Base-by-base conservation (phyloP, 2,797 vertebrate species). In the Polyboroides typus region DNA sequence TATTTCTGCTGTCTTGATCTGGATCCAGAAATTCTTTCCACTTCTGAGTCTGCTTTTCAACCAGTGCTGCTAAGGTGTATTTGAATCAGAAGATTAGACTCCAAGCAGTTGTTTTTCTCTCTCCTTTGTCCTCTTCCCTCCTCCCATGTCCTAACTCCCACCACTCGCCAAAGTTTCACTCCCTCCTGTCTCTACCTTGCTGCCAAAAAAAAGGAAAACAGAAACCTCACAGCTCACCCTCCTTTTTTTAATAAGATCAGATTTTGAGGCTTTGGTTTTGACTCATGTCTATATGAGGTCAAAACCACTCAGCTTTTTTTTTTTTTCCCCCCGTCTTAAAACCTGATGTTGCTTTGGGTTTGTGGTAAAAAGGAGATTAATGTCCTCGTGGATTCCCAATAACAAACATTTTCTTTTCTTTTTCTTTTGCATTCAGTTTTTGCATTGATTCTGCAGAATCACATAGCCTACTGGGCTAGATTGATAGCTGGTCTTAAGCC, bases 1-100 rank as follows among this genome's bases (percentile, higher is more conserved):
- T 94, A 87, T 96, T 97, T 94, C 81, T 94, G 86, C 78, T 82
- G 48, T 94, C 84, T 92, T 95, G 91, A 92, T 81, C 59, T 59
- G 23, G 8, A 60, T 93, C 95, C 97, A 96, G 84, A 92, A 96
- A 93, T 97, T 95, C 92, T 93, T 96, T 95, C 95, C 92, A 90
- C 76, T 96, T 93, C 44, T 87, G 79, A 93, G 64, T 76, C 71
- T 94, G 71, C 86, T 96, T 95, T 93, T 53, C 79, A 89, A 31
- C 58, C 72, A 91, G 68, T 44, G 34, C 83, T 87, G 87, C 81
- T 93, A 94, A 97, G 95, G 94, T 97, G 93, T 93, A 67, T 92
- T 95, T 87, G 60, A 73, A 87, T 81, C 78, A 89, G 48, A 84
- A 73, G 53, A 78, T 31, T 64, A 63, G 55, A 81, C 89, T 96